Evolutionary conservation across 2,113 vertebrate genomes (phyloP), one percentile per base, ranked within the genome.

Genomic region (Trachemys scripta): DNA sequence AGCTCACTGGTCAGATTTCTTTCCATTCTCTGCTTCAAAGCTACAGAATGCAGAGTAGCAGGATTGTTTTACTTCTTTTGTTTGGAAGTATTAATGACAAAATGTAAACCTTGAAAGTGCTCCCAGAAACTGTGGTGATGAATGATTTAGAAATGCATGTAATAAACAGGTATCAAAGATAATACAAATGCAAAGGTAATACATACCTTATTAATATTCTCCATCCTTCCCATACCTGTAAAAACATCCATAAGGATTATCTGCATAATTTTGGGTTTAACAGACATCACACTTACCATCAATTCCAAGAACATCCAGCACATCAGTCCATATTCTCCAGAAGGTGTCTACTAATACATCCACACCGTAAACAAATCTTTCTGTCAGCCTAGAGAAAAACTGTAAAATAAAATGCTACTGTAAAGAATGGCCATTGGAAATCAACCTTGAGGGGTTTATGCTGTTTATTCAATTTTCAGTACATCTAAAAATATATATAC

Each of bases 251-350:
- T 24, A 31, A 1, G 16, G 17, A 59, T 12, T 50, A 62, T 51
- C 80, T 84, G 27, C 17, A 13, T 0, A 75, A 82, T 87, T 88
- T 50, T 88, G 88, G 53, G 87, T 69, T 88, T 76, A 90, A 85
- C 13, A 75, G 54, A 62, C 56, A 89, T 53, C 53, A 49, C 90
- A 97, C 98, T 94, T 99, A 99, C 99, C 99, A 85, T 99, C 99
- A 75, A 99, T 99, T 92, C 99, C 99, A 96, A 99, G 98, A 65
- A 99, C 99, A 94, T 99, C 99, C 96, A 99, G 97, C 76, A 99
- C 96, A 94, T 99, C 99, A 0, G 98, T 98, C 99, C 99, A 99
- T 85, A 99, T 98, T 95, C 99, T 99, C 99, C 99, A 99, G 88
- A 99, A 89, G 0, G 99, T 98, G 91, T 99, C 99, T 90, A 99